These are phyloP conservation scores for Indicator maculatus DNA, from an alignment of 2,113 vertebrate genomes.

Conservation along the genomic window DNA sequence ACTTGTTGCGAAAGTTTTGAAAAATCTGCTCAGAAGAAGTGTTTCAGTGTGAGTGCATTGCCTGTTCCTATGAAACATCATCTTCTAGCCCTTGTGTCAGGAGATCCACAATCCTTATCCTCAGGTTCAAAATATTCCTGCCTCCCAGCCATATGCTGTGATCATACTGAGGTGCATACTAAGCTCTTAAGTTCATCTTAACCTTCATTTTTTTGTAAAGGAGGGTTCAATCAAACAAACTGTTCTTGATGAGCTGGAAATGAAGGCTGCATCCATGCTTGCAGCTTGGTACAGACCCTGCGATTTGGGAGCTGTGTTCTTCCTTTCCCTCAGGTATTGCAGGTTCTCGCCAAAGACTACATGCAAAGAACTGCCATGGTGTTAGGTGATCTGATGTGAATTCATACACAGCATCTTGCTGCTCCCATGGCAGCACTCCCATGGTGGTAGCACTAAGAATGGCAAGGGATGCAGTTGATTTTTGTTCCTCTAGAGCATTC, in stretches of 20 bases:
- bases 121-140: neutral
- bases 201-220: neutral
- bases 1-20: neutral
- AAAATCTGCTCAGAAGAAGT: neutral
- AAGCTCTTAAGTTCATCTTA: neutral
- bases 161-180: neutral
- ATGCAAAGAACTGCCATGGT: neutral
- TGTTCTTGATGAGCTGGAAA: neutral
- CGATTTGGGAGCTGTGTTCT: accelerated
- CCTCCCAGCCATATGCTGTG: neutral
- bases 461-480: neutral
- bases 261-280: neutral
- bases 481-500: neutral
- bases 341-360: neutral
- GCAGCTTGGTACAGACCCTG: neutral
- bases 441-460: neutral
- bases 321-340: neutral
- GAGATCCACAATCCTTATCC: neutral
- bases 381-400: neutral
- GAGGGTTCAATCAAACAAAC: neutral
- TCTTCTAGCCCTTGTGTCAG: neutral
- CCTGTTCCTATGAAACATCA: neutral
- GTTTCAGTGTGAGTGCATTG: neutral
- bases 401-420: neutral
- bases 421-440: neutral